Conservation (phyloP, 2,797 vertebrate species). For the Valencia hispanica region DNA sequence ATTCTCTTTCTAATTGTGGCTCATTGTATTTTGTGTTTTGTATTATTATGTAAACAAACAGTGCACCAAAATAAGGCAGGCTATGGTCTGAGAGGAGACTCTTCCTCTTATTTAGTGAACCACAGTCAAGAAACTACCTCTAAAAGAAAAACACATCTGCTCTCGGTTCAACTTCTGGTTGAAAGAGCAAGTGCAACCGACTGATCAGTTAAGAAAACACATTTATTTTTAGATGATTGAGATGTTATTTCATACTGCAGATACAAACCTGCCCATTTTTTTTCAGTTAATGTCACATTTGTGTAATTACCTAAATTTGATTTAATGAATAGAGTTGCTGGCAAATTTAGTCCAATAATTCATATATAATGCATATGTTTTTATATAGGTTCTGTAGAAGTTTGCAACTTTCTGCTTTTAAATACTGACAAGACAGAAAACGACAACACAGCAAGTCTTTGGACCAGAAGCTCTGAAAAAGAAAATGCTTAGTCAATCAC, state of each 20-base stretch:
- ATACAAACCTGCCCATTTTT: not conserved
- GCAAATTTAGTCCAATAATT: not conserved
- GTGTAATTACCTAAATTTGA: not conserved
- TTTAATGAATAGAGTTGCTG: not conserved
- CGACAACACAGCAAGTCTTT: too few relatives aligned
- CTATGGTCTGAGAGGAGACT: slow-evolving; percentile 20
- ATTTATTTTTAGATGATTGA: not conserved
- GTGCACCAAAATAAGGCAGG: slow-evolving; percentile 17
- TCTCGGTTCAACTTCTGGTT: slow-evolving; percentile 47
- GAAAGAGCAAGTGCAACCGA: slow-evolving; percentile 37
- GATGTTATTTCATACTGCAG: not conserved
- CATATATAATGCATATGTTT: not conserved
- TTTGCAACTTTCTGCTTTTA: too few relatives aligned
- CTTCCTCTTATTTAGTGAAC: slow-evolving; percentile 31
- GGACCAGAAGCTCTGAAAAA: too few relatives aligned
- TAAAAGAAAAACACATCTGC: slow-evolving; percentile 68
- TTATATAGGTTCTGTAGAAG: too few relatives aligned
- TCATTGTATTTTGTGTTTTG: not conserved
- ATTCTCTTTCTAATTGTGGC: not conserved
- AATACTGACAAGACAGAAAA: too few relatives aligned
- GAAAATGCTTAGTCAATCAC: too few relatives aligned
- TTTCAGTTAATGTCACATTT: not conserved
- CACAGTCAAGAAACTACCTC: slow-evolving; percentile 42
- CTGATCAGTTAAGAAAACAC: slow-evolving; percentile 35
- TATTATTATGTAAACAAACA: not conserved